Evolutionary conservation across 2,797 vertebrate genomes (phyloP), one percentile per base, ranked within the genome.

Genomic region (Artibeus jamaicensis): DNA sequence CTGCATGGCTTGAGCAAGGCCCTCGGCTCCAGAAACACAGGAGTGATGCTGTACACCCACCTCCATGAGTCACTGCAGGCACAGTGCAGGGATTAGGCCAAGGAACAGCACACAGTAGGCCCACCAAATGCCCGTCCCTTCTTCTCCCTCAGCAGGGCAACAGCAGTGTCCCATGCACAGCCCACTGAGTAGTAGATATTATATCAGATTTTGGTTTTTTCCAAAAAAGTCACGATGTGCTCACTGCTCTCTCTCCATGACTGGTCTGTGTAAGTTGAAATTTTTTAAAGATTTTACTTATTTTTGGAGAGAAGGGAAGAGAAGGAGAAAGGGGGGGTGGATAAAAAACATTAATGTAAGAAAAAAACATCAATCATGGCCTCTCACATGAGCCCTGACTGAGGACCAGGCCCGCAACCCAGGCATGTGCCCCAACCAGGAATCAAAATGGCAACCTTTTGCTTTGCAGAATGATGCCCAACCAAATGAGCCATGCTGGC

Each of bases 131-230:
- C 53, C 37, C 16, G 2, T 3, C 73, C 95, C 32, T 39, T 5
- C 16, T 19, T 26, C 29, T 9, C 57, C 19, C 6, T 7, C 65
- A 16, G n/a, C 46, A 37, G 12, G 14, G 50, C 46, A 26, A 44
- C 11, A 29, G 37, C 44, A 10, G 9, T 6, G 11, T 42, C 7
- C 1, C 50, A 18, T 12, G 59, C 24, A n/a, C 1, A 0, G 65
- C 34, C 82, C 19, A 15, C 1, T 0, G 32, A 67, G 9, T 8
- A 9, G 71, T 2, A 0, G 19, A n/a, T 6, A 7, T 9, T 10
- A 18, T 10, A 18, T 37, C 73, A 65, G 76, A 78, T 21, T 7
- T 15, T 0, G 22, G 34, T 55, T 86, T 55, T 73, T 42, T 86
- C 62, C 53, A 0, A 39, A 16, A 82, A n/a, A 11, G 39, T 7